phyloP scores from a whole-genome alignment of 2,888 invertebrate species.

The Drosophila peninsularis region DNA sequence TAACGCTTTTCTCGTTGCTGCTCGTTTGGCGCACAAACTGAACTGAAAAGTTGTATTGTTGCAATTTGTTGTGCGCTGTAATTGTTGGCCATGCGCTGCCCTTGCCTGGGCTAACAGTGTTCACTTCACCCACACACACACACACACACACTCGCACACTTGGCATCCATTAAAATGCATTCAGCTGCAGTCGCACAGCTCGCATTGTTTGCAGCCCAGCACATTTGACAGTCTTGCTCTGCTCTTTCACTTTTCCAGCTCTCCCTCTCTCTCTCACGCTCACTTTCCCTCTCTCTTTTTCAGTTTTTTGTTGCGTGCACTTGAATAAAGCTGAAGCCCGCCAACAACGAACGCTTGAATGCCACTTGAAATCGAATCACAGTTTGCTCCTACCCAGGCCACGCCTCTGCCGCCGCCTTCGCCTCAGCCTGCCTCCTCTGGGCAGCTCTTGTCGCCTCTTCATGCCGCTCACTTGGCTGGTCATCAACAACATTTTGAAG shows the following conservation, averaged over 20 bases:
- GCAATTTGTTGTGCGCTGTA: slow-evolving; percentile 33
- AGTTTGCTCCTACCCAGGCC: not conserved
- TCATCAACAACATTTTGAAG: slow-evolving; percentile 43
- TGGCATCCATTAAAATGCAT: slow-evolving; percentile 64
- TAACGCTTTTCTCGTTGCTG: slow-evolving; percentile 14
- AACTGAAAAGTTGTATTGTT: slow-evolving; percentile 29
- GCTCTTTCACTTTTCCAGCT: not conserved
- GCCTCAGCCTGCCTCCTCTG: not conserved
- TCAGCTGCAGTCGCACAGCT: slow-evolving; percentile 43
- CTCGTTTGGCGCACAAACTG: slow-evolving; percentile 33
- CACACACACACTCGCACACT: not conserved
- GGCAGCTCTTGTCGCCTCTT: not conserved
- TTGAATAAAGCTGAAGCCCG: slow-evolving; percentile 41
- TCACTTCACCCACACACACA: not conserved
- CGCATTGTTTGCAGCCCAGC: slow-evolving; percentile 50
- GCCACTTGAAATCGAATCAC: slow-evolving; percentile 51
- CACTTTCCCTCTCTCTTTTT: not conserved
- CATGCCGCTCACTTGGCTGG: slow-evolving; percentile 36
- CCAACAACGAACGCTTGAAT: slow-evolving; percentile 51
- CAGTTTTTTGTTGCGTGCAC: slow-evolving; percentile 26
- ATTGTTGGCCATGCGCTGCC: slow-evolving; percentile 27
- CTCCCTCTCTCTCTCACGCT: not conserved
- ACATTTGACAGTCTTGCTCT: slow-evolving; percentile 20
- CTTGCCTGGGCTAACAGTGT: not conserved
- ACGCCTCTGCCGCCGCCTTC: not conserved